Evolutionary conservation across 92 coral and sea anemone species (phyloP).

Genomic region (Pocillopora grandis): DNA sequence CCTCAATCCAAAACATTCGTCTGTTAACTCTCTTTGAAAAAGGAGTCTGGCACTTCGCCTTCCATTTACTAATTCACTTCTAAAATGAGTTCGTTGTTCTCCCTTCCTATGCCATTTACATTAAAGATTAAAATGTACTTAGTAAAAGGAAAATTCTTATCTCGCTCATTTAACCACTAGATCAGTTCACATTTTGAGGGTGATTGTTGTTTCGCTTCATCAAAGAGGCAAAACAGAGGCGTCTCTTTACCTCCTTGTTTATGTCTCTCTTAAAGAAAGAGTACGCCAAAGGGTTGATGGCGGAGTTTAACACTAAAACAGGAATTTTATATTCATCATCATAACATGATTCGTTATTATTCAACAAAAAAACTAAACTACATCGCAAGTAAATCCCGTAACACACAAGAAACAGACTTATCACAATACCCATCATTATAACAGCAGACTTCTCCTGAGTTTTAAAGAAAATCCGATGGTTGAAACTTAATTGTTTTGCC

Average conservation of each 20-base stretch:
- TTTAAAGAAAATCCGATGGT: neutral
- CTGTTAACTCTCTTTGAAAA: too few relatives aligned
- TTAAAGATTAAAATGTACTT: too few relatives aligned
- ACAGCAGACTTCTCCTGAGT: neutral
- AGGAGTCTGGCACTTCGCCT: too few relatives aligned
- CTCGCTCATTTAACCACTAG: too few relatives aligned
- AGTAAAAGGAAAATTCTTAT: too few relatives aligned
- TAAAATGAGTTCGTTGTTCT: too few relatives aligned
- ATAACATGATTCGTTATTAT: neutral
- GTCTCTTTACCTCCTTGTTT: neutral
- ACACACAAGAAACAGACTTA: neutral
- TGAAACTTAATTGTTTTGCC: conserved; percentile 10
- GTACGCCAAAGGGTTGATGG: conserved; percentile 1
- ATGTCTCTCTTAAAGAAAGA: conserved; percentile 1
- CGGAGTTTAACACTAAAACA: neutral
- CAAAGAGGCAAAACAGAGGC: too few relatives aligned
- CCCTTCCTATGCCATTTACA: too few relatives aligned
- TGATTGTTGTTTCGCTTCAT: too few relatives aligned
- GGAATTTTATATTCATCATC: neutral
- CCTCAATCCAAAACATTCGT: too few relatives aligned
- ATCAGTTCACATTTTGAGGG: too few relatives aligned
- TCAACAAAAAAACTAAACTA: neutral
- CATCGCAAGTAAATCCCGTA: neutral
- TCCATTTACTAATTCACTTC: too few relatives aligned
- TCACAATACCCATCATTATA: neutral